Base-by-base conservation (phyloP, 2,113 vertebrate genomes). In the Amphiprion percula region DNA sequence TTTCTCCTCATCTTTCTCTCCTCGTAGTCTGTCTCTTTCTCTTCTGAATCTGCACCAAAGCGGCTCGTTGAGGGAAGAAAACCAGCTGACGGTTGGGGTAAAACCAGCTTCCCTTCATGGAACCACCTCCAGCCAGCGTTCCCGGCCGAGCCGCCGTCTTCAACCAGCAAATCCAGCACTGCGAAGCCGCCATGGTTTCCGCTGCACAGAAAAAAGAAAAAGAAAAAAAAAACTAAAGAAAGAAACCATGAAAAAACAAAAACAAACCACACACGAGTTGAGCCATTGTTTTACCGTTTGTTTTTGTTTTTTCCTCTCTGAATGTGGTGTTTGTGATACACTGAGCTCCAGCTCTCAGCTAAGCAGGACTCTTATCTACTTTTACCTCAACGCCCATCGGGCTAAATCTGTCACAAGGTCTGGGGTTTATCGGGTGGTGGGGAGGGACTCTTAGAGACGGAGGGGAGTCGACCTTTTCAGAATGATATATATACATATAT, bases 101-200 rank as follows among this genome's bases (percentile, higher is more conserved):
- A 26, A 26, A 26, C 26, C 55, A 67, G 92, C 93, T 85, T 79
- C 50, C 16, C 93, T 93, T 91, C 87, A 67, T 71, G 86, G 89
- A 83, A 81, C 88, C 73, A 78, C 75, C 67, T 81, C 79, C 79
- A 80, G 60, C 78, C 86, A 87, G 90, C 82, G 80, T 87, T 84
- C 91, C 76, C 86, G 63, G 86, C 93, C 73, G 89, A 95, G 91
- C 94, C 94, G 95, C 91, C 95, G 91, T 92, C 95, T 87, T 92
- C 94, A 90, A 96, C 96, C 96, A 97, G 97, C 97, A 97, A 37
- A 95, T 93, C 93, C 88, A 94, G 96, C 95, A 95, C 97, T 95
- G 96, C 92, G 77, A 91, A 72, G 89, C 93, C 89, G 10, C 8
- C 28, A 47, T 30, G 91, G 93, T 90, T 95, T 95, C 92, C 94